A percentile compares a stretch with the other conserved stretches of the same genome.
Evolutionary conservation across 92 coral and sea anemone genomes (phyloP).

Genomic region (Porites cylindrica): DNA sequence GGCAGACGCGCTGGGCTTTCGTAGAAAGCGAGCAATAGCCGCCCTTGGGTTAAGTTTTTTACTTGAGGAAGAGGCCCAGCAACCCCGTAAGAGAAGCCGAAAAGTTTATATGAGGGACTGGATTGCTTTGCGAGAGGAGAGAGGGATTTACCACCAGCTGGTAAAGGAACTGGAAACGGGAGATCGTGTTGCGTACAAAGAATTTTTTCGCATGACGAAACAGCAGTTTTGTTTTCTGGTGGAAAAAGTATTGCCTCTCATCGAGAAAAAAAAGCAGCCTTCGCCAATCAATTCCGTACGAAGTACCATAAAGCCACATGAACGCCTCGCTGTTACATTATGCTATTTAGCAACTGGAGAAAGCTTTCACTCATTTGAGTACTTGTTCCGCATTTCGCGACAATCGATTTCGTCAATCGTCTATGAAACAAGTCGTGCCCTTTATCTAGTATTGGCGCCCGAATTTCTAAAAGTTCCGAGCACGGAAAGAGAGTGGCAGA

Average conservation of each 20-base stretch:
- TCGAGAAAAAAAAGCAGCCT: constrained; percentile 39
- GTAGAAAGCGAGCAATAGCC: constrained; percentile 45
- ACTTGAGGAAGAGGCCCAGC: constrained; percentile 25
- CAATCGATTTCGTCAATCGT: constrained; percentile 32
- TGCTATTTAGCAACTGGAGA: constrained; percentile 61
- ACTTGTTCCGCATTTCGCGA: constrained; percentile 35
- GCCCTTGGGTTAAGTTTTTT: constrained; percentile 12
- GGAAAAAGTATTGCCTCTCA: constrained; percentile 40
- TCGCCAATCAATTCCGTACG: constrained; percentile 42
- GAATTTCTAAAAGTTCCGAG: constrained; percentile 48
- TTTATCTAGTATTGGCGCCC: constrained; percentile 3
- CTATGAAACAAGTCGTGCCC: constrained; percentile 36
- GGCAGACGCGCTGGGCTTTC: neutral
- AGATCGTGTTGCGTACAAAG: constrained; percentile 38
- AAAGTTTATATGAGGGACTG: constrained; percentile 39
- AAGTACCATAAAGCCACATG: constrained; percentile 25
- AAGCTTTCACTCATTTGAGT: constrained; percentile 41
- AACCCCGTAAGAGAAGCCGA: constrained; percentile 26
- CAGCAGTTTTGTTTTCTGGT: constrained; percentile 53
- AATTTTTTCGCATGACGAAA: constrained; percentile 46
- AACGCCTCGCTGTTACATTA: constrained; percentile 64
- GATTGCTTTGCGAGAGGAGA: constrained; percentile 33
- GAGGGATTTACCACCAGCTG: constrained; percentile 58
- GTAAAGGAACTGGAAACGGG: constrained; percentile 54
- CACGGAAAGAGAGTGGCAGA: constrained; percentile 56